phyloP scores from a whole-genome alignment of 2,888 invertebrate species.

The Teleiodes luculella region DNA sequence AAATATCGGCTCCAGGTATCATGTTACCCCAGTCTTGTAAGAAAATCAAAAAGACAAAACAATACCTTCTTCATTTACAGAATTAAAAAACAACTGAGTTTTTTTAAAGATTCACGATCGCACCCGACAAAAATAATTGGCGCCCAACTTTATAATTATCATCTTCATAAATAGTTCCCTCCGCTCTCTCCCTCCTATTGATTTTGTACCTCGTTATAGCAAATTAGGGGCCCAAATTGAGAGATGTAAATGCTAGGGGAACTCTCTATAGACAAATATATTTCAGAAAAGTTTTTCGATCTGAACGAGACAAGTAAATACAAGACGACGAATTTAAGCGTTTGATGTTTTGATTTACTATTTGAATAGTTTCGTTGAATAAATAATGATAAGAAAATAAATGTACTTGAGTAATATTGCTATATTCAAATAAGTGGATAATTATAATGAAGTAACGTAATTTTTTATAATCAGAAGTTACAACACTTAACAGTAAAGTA shows the following conservation, averaged over 20 bases:
- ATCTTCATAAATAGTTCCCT: slow-evolving; percentile 39
- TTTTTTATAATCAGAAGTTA: too few species aligned
- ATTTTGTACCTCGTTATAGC: slow-evolving; percentile 26
- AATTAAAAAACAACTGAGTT: too few species aligned
- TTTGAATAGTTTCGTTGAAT: too few species aligned
- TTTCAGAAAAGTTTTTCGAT: slow-evolving; percentile 6
- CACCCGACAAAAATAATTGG: slow-evolving; percentile 11
- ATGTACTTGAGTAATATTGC: too few species aligned
- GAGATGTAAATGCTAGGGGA: slow-evolving; percentile 14
- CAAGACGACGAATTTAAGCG: not conserved
- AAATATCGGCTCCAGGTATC: too few species aligned
- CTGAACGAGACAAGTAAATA: slow-evolving; percentile 7
- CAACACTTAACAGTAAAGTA: too few species aligned
- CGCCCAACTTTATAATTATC: slow-evolving; percentile 38
- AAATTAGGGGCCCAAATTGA: slow-evolving; percentile 26
- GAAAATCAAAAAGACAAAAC: too few species aligned
- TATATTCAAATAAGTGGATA: too few species aligned
- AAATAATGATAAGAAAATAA: too few species aligned
- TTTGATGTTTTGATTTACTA: not conserved
- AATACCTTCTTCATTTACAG: too few species aligned
- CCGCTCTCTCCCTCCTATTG: slow-evolving; percentile 32
- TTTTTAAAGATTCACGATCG: not conserved
- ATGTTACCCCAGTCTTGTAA: too few species aligned
- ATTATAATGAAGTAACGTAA: too few species aligned
- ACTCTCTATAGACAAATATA: slow-evolving; percentile 9